A percentile compares a stretch with the other conserved stretches of the same genome.
Conservation (phyloP, 2,888 invertebrate genomes). For the Tortricodes alternella region DNA sequence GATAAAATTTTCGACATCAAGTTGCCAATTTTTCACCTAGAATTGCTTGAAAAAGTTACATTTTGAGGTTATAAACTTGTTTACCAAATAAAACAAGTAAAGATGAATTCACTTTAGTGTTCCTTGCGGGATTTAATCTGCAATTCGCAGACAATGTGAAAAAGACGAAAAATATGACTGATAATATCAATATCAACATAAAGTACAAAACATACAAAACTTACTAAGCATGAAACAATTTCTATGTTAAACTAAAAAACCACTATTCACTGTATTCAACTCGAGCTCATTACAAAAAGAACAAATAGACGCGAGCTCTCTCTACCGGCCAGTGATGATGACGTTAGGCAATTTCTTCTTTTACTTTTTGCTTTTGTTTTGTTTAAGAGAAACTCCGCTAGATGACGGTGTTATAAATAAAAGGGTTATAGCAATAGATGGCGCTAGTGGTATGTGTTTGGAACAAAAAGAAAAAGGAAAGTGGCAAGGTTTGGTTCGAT, state of each 20-base stretch:
- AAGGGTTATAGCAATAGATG: constrained; percentile 45
- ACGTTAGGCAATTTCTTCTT: constrained; percentile 47
- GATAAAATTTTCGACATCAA: too few species aligned
- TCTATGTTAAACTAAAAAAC: neutral
- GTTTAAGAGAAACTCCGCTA: constrained; percentile 23
- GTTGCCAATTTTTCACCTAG: too few species aligned
- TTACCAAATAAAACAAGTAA: too few species aligned
- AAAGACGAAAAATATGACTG: too few species aligned
- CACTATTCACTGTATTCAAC: constrained; percentile 1
- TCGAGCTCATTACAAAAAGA: constrained; percentile 38
- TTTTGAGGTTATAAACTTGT: too few species aligned
- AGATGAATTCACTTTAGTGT: too few species aligned
- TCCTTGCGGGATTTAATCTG: too few species aligned
- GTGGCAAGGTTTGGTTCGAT: neutral
- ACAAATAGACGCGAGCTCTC: constrained; percentile 62
- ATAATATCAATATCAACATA: too few species aligned
- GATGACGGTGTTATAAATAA: constrained; percentile 42
- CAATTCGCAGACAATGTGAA: too few species aligned
- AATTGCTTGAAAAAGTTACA: too few species aligned
- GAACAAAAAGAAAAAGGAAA: constrained; percentile 42
- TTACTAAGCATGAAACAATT: neutral
- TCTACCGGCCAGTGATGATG: constrained; percentile 55
- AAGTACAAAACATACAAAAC: too few species aligned
- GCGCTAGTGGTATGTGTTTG: constrained; percentile 39
- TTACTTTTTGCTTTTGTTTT: constrained; percentile 33